Base-by-base conservation (phyloP, 2,113 vertebrate genomes). In the Vulpes vulpes region DNA sequence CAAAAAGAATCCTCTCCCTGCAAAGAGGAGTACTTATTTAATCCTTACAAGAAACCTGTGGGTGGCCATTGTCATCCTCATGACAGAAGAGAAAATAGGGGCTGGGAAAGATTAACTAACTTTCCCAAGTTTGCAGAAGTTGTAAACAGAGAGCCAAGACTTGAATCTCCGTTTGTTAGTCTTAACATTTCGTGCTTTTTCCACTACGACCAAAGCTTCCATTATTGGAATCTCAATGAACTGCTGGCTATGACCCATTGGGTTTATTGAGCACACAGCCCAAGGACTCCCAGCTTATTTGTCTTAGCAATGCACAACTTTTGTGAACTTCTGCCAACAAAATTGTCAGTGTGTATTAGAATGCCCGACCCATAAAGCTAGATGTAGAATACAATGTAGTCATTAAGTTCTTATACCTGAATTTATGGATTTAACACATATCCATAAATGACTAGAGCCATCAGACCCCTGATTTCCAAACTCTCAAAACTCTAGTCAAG, bases 181-280 rank as follows among this genome's bases (percentile, higher is more conserved):
- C 74, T 94, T 55, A 35, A 64, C 76, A 38, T 51, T 95, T 38
- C 30, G 16, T 59, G 67, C 51, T 94, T 76, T 81, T 69, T 15
- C 59, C n/a, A 19, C n/a, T 25, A 79, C 43, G 38, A 53, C 3
- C 22, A 6, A 43, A 27, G 57, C 43, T 87, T 81, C 38, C 25
- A 43, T 84, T 76, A 32, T 62, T 8, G 35, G 64, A 93, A 76
- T 93, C 82, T n/a, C 86, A 84, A 55, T 71, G 59, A 95, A 84
- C 16, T 11, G 5, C 8, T n/a, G 17, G 62, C 67, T 25, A 25
- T 30, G 74, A 83, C 71, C n/a, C 55, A 17, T 2, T 35, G n/a
- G 53, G 30, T 92, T 80, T 91, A 8, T 5, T 22, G 51, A 55
- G 27, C 23, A 25, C 10, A 62, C 25, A 55, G 64, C 51, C 89